Evolutionary conservation across 2,113 vertebrate genomes (phyloP), one percentile per base, ranked within the genome.

Genomic region (Carlito syrichta): DNA sequence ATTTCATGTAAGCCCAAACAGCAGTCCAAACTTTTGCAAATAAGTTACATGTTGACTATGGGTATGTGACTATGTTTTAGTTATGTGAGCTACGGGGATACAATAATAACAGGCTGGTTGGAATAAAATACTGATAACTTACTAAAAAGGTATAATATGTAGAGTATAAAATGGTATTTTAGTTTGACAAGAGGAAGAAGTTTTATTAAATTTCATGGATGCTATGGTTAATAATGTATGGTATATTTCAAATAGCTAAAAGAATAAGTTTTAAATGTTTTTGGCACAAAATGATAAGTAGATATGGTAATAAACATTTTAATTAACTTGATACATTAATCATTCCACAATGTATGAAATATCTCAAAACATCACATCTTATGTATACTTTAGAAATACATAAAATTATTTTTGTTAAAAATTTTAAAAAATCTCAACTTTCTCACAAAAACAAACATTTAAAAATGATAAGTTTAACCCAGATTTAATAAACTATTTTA

Each of bases 11-110:
- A 71, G 54, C 17, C 48, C 3, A 71, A 25, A 60, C 79, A 68
- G 74, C 16, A 86, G 25, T 52, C 9, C 25, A 79, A 60, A 20
- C 10, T 79, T 92, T 87, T 91, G 38, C 10, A 93, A 96, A 40
- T 77, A 69, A 63, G 12, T 73, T 16, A 90, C n/a, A n/a, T n/a
- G n/a, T n/a, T n/a, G n/a, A n/a, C n/a, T n/a, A n/a, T n/a, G n/a
- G n/a, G n/a, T n/a, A n/a, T n/a, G n/a, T 92, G 58, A 45, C 89
- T 66, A 66, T 87, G 43, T 96, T 96, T 97, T 97, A 94, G 83
- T 96, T 97, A 73, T 94, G 19, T 92, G 32, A 95, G 92, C 90
- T 85, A 88, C 91, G 30, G n/a, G 35, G 56, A 94, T 97, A 43
- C 19, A 97, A 63, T 89, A 96, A 62, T 93, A 79, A 92, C 40